Percentiles rank a stretch among this genome's conserved stretches.
Evolutionary conservation across 2,113 vertebrate species (phyloP).

Genomic region (Phocoena phocoena): DNA sequence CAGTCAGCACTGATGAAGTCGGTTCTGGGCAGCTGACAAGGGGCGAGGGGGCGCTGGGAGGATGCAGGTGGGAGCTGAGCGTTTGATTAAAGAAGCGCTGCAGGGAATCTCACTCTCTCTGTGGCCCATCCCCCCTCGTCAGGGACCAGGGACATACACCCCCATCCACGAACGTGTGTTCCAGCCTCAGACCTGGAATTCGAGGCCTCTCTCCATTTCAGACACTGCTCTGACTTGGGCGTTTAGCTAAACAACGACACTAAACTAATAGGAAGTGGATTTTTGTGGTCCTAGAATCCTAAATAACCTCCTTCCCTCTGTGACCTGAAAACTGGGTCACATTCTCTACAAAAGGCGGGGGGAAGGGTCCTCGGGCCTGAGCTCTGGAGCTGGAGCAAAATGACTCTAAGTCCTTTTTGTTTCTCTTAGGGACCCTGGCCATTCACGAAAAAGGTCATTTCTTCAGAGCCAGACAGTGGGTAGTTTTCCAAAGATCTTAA

Average conservation of each 20-base stretch:
- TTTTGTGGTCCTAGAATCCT: not conserved
- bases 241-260: not conserved
- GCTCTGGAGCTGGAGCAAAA: not conserved
- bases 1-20: slow-evolving; percentile 47
- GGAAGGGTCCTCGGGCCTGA: not conserved
- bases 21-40: slow-evolving; percentile 2
- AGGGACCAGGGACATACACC: slow-evolving; percentile 17
- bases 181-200: slow-evolving; percentile 66
- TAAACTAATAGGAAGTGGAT: not conserved
- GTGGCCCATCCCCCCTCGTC: slow-evolving; percentile 57
- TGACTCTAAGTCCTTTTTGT: not conserved
- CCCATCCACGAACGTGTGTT: slow-evolving; percentile 38
- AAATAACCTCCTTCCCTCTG: not conserved
- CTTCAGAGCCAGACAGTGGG: not conserved
- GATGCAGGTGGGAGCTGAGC: not conserved
- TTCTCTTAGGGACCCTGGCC: not conserved
- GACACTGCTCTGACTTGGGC: slow-evolving; percentile 58
- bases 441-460: not conserved
- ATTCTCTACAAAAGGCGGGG: not conserved
- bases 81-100: slow-evolving; percentile 56
- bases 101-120: slow-evolving; percentile 50
- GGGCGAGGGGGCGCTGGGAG: not conserved
- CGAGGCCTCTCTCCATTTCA: slow-evolving; percentile 69
- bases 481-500: not conserved
- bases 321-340: not conserved